Percentiles rank a stretch among this genome's conserved stretches.
phyloP scores from a whole-genome alignment of 2,113 vertebrate species.

The Hymenochirus boettgeri region DNA sequence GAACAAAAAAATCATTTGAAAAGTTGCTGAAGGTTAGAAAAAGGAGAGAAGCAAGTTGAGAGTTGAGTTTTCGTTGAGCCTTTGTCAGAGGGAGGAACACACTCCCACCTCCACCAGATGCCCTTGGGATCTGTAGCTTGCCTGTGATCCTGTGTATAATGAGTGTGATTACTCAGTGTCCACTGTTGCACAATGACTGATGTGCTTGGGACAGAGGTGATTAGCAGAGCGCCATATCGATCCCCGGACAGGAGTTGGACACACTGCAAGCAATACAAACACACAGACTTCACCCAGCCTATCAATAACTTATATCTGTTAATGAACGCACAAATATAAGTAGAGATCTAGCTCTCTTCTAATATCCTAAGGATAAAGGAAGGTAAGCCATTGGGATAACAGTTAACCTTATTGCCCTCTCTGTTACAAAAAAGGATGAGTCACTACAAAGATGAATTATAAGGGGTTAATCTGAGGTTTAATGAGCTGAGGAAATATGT shows the following conservation, averaged over 20 bases:
- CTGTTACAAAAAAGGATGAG: neutral
- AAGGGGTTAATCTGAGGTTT: slow-evolving; percentile 2
- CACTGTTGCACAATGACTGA: slow-evolving; percentile 48
- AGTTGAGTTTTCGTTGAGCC: slow-evolving; percentile 1
- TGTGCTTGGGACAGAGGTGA: slow-evolving; percentile 53
- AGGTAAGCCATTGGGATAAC: neutral
- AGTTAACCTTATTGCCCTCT: neutral
- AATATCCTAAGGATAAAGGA: neutral
- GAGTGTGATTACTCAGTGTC: slow-evolving; percentile 69
- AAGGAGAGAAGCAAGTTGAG: neutral
- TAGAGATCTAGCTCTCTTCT: neutral
- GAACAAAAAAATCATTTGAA: neutral
- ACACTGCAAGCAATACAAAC: slow-evolving; percentile 22
- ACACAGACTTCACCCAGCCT: neutral
- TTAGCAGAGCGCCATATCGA: slow-evolving; percentile 61
- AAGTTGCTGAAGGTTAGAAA: neutral
- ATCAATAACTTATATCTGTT: neutral
- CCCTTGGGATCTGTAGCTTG: slow-evolving; percentile 5
- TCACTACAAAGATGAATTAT: neutral
- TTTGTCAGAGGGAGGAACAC: slow-evolving; percentile 44
- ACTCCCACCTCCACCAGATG: fast-evolving
- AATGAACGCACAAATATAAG: neutral
- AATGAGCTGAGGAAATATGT: neutral
- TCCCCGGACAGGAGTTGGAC: slow-evolving; percentile 37
- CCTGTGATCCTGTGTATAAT: slow-evolving; percentile 56